These are phyloP conservation scores for Pteronura brasiliensis DNA, from an alignment of 2,113 vertebrate genomes.

Conservation along the genomic window DNA sequence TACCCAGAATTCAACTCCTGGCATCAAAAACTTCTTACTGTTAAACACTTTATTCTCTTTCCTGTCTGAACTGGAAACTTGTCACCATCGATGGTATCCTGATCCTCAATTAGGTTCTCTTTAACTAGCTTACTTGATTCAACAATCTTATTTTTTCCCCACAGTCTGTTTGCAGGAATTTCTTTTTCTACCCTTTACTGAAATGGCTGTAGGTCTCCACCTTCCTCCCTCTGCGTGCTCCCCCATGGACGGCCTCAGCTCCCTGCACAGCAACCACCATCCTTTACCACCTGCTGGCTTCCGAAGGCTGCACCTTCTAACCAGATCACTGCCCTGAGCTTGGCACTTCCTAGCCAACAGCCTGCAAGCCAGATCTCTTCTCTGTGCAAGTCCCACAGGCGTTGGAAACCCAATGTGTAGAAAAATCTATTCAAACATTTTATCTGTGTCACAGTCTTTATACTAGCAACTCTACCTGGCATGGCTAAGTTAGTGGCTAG, in stretches of 20 bases:
- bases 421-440: background rate
- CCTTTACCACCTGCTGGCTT: background rate
- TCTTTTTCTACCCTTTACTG: background rate
- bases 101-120: background rate
- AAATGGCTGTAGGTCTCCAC: background rate
- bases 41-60: background rate
- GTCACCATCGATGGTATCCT: no score
- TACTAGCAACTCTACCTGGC: no score
- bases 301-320: fast-evolving
- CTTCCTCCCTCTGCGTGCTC: fast-evolving
- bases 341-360: background rate
- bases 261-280: fast-evolving
- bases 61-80: background rate
- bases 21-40: background rate
- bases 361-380: no score
- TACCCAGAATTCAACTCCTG: background rate
- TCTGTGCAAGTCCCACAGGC: no score
- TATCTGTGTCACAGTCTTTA: background rate
- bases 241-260: background rate
- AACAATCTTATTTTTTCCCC: background rate
- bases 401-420: background rate
- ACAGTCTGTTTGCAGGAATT: background rate
- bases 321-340: no score
- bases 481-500: background rate
- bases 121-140: background rate